Evolutionary conservation across 2,797 vertebrate genomes (phyloP), one percentile per base, ranked within the genome.

Genomic region (Hylomyscus alleni): DNA sequence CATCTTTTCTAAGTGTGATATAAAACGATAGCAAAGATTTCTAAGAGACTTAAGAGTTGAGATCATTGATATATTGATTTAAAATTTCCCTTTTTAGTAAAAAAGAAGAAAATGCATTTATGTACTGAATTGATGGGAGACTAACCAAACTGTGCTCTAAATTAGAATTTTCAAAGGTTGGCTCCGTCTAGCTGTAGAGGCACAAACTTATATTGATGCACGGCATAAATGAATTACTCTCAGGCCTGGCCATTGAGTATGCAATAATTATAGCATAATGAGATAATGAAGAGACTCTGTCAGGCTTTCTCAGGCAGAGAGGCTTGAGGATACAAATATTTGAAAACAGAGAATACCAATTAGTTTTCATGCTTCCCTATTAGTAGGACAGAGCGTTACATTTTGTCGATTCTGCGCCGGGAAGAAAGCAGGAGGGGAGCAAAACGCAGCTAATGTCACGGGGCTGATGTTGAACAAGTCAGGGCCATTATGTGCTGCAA

Each of bases 311-410:
- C 34, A 98, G 92, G 93, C 97, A 83, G 37, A 95, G 93, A 97
- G 31, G 50, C 96, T 98, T 92, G 90, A 91, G 97, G 96, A 98
- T 97, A 96, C 0, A 9, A 97, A 97, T 77, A 94, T 92, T 95
- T 97, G 97, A 97, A 98, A 98, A 98, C 73, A 96, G 95, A 97
- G 97, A 98, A 98, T 98, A 97, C 54, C 96, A 98, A 98, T 98
- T 98, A 98, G 90, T 94, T 98, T 98, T 95, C 97, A 50, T 26
- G 83, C 60, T 40, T 44, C 67, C 97, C 95, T 92, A 73, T 94
- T 97, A 98, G 93, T 14, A 95, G 93, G 95, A 44, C 4, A 29
- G 95, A 98, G 93, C 81, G 82, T 93, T 96, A 89, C 40, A 91
- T 73, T 97, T 97, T 91, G 94, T 96, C 87, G 90, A 83, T 96